Conservation (phyloP, 2,797 vertebrate species). For the Macropus fuliginosus region DNA sequence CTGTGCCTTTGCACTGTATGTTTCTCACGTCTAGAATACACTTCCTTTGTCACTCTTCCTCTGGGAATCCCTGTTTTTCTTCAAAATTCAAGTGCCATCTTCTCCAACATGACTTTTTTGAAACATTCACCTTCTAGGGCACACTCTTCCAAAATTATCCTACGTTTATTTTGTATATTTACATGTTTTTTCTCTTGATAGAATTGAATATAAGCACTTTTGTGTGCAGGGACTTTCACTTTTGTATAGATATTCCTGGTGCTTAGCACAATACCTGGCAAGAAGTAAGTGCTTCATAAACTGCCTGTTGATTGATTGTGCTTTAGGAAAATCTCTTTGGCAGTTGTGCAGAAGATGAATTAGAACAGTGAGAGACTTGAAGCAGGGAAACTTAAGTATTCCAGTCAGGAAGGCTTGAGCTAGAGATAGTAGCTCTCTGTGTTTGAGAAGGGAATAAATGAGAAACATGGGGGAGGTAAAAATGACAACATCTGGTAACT, state of each 20-base stretch:
- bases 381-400: not conserved
- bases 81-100: not conserved
- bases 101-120: not conserved
- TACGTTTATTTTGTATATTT: not conserved
- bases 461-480: not conserved
- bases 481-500: not conserved
- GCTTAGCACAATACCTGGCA: not conserved
- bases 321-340: not conserved
- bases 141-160: not conserved
- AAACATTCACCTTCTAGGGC: not conserved
- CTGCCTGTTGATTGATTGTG: not conserved
- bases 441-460: not conserved
- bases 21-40: not conserved
- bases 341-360: not conserved
- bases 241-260: not conserved
- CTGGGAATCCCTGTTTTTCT: not conserved
- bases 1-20: not conserved
- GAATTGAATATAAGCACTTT: no score
- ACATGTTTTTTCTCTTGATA: not conserved
- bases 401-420: not conserved
- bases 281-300: not conserved
- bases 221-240: not conserved
- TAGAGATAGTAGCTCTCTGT: not conserved
- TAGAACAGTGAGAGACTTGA: not conserved
- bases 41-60: not conserved